phyloP scores from a whole-genome alignment of 2,888 invertebrate species.

The Hydriomena furcata region DNA sequence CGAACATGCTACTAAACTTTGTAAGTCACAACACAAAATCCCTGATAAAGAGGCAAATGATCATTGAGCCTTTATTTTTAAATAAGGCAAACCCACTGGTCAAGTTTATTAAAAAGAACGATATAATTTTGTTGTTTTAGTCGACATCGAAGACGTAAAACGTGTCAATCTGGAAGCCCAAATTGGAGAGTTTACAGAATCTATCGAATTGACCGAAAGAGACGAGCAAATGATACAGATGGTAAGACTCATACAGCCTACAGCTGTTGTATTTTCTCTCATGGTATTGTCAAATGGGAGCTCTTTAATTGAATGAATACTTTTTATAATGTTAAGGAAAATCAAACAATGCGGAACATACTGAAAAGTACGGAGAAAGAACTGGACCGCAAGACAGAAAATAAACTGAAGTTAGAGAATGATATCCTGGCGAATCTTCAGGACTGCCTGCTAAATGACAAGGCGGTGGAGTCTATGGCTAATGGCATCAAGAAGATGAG shows the following conservation, averaged over 20 bases:
- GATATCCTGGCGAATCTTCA: slow-evolving; percentile 85
- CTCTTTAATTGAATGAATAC: too few species aligned
- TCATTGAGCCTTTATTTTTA: too few species aligned
- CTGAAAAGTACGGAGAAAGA: slow-evolving; percentile 64
- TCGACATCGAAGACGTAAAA: slow-evolving; percentile 80
- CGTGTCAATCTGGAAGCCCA: slow-evolving; percentile 77
- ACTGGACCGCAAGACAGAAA: slow-evolving; percentile 73
- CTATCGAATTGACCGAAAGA: slow-evolving; percentile 85
- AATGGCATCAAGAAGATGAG: slow-evolving; percentile 76
- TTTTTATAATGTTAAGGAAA: slow-evolving; percentile 69
- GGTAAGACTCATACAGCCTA: too few species aligned
- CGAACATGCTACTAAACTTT: slow-evolving; percentile 61
- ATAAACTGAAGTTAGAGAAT: slow-evolving; percentile 85
- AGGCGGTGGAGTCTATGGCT: slow-evolving; percentile 84
- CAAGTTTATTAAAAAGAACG: background rate
- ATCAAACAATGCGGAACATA: slow-evolving; percentile 68
- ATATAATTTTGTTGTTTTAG: too few species aligned
- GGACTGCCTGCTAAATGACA: slow-evolving; percentile 87
- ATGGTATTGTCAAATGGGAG: too few species aligned
- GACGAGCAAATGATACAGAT: slow-evolving; percentile 82
- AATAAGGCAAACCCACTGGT: too few species aligned
- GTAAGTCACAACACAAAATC: too few species aligned
- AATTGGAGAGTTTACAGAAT: slow-evolving; percentile 79
- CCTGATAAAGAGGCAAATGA: too few species aligned
- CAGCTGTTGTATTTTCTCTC: too few species aligned